A percentile compares a stretch with the other conserved stretches of the same genome.
Conservation (phyloP, 2,888 invertebrate genomes). For the Minunthozetes semirufus region DNA sequence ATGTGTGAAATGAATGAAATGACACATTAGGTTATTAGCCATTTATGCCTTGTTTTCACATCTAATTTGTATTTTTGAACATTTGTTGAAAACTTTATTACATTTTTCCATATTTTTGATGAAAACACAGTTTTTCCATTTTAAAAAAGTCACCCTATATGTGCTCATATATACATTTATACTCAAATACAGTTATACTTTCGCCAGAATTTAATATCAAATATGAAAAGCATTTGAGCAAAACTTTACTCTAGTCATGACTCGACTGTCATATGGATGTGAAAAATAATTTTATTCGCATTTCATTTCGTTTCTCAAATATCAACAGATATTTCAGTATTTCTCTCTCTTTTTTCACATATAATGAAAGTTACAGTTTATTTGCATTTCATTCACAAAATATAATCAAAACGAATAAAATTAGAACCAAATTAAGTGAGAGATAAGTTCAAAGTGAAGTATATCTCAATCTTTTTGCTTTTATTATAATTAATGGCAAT, state of each 20-base stretch:
- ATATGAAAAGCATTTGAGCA: neutral
- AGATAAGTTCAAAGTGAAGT: neutral
- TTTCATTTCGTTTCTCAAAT: neutral
- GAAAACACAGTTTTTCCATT: conserved; percentile 15
- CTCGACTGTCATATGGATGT: neutral
- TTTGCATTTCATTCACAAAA: neutral
- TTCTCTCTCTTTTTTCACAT: no score
- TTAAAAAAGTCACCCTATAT: neutral
- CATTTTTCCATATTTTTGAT: neutral
- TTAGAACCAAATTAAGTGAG: neutral
- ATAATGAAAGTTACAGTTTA: no score
- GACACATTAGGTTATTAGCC: conserved; percentile 8
- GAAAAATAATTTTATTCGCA: neutral
- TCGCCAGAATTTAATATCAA: neutral
- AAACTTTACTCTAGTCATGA: neutral
- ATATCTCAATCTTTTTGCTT: neutral
- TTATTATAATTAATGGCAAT: neutral
- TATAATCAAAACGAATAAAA: neutral
- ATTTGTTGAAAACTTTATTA: neutral
- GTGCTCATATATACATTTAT: no score
- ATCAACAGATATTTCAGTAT: neutral
- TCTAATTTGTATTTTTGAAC: conserved; percentile 18
- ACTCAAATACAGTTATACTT: neutral
- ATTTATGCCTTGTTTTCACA: neutral
- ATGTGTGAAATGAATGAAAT: neutral